These are phyloP conservation scores for Salvelinus fontinalis DNA, from an alignment of 2,113 vertebrate genomes.

Conservation along the genomic window DNA sequence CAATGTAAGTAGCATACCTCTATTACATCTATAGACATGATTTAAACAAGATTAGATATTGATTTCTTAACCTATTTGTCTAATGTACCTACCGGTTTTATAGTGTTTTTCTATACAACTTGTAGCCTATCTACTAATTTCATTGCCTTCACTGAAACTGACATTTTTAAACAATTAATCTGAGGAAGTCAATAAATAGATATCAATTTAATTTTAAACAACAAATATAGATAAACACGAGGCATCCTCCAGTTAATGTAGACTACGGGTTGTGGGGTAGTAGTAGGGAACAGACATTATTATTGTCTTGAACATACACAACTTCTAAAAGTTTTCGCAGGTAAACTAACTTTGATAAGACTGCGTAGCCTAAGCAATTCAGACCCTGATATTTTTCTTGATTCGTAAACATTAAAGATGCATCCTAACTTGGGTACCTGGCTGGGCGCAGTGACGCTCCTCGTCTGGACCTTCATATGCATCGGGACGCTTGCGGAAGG, in stretches of 20 bases:
- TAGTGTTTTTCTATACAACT: no score
- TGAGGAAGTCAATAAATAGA: neutral
- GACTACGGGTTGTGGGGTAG: no score
- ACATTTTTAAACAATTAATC: neutral
- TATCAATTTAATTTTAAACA: no score
- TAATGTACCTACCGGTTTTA: neutral
- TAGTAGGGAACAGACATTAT: no score
- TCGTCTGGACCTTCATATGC: slow-evolving; percentile 86
- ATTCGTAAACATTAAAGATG: slow-evolving; percentile 75
- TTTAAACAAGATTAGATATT: neutral
- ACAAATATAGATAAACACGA: no score
- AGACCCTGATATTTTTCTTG: neutral
- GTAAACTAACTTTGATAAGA: no score
- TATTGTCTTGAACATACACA: no score
- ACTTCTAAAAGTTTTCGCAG: no score
- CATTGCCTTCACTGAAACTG: no score
- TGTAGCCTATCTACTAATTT: no score
- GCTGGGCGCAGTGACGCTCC: slow-evolving; percentile 82
- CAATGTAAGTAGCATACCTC: slow-evolving; percentile 56
- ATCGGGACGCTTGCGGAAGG: slow-evolving; percentile 86
- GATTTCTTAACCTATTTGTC: neutral
- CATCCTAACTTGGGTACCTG: slow-evolving; percentile 82
- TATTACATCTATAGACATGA: neutral
- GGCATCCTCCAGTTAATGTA: no score
- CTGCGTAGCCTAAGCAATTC: no score